Conservation (phyloP, 2,888 invertebrate genomes). For the Iphiclides podalirius region DNA sequence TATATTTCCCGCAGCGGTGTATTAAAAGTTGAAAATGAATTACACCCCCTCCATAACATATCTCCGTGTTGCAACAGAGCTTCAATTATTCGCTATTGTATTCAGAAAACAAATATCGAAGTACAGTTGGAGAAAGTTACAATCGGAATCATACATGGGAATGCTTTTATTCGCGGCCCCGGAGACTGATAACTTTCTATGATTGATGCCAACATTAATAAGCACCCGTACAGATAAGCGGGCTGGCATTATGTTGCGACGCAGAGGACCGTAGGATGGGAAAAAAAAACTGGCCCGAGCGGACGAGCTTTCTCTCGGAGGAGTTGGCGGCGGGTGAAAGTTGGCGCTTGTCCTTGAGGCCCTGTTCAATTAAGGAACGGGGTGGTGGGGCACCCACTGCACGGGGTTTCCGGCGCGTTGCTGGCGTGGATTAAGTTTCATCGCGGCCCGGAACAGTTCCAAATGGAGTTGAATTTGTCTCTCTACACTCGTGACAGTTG, state of each 20-base stretch:
- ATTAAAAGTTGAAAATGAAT: slow-evolving; percentile 1
- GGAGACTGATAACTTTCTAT: slow-evolving; percentile 14
- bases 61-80: background rate
- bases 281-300: no score
- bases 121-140: background rate
- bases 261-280: slow-evolving; percentile 30
- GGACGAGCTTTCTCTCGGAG: slow-evolving; percentile 36
- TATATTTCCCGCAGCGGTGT: no score
- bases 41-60: background rate
- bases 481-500: no score
- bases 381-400: slow-evolving; percentile 31
- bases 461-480: no score
- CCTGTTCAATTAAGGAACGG: slow-evolving; percentile 46
- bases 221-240: slow-evolving; percentile 5
- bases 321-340: slow-evolving; percentile 68
- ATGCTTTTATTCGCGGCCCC: background rate
- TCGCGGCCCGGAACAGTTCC: no score
- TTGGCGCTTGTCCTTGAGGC: slow-evolving; percentile 59
- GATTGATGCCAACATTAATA: slow-evolving; percentile 12
- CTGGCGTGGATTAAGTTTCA: slow-evolving; percentile 6
- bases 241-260: slow-evolving; percentile 37
- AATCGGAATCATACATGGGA: background rate
- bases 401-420: background rate
- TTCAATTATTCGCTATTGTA: background rate
- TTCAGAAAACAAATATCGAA: background rate